Percentiles rank a stretch among this genome's conserved stretches.
Evolutionary conservation across 2,797 vertebrate species (phyloP).

Genomic region (Mionectes olivaceus): DNA sequence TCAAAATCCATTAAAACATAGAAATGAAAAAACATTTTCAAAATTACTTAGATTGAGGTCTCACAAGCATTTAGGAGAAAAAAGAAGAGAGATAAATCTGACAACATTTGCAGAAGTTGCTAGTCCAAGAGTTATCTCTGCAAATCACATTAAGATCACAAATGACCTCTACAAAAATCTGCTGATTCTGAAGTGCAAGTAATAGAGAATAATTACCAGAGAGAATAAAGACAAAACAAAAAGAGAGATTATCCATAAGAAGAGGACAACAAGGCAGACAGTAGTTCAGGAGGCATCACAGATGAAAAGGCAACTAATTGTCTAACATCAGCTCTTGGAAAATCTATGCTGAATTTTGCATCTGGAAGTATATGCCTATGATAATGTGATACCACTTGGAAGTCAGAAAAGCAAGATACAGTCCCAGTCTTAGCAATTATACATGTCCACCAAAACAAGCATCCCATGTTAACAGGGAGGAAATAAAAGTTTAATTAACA

Average conservation of each 20-base stretch:
- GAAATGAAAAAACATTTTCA: not conserved
- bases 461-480: not conserved
- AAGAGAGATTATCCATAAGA: not conserved
- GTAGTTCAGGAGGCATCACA: not conserved
- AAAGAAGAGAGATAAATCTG: not conserved
- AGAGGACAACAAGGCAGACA: not conserved
- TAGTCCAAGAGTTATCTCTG: not conserved
- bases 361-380: not conserved
- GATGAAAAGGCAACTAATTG: not conserved
- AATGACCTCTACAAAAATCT: not conserved
- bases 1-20: not conserved
- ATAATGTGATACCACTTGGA: not conserved
- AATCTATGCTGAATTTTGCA: not conserved
- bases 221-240: not conserved
- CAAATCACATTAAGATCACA: not conserved
- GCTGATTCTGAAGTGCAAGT: not conserved
- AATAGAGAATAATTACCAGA: not conserved
- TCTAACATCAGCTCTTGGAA: not conserved
- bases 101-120: not conserved
- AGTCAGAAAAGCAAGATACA: not conserved
- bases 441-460: not conserved
- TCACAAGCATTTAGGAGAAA: not conserved
- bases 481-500: not conserved
- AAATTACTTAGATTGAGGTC: not conserved
- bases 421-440: not conserved